phyloP scores from a whole-genome alignment of 2,888 invertebrate genomes.

The Griposia aprilina region DNA sequence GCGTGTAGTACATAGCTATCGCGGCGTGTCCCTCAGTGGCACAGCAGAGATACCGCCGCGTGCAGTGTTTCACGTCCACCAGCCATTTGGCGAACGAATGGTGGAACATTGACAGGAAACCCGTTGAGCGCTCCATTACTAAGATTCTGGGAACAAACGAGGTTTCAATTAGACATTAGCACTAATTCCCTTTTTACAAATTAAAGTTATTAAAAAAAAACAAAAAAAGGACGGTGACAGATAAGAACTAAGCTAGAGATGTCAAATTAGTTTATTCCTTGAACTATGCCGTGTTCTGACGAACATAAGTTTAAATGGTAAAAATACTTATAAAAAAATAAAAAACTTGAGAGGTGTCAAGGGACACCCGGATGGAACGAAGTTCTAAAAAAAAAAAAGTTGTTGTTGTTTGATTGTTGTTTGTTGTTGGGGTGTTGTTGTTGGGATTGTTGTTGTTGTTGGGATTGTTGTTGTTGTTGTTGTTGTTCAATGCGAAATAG shows the following conservation, averaged over 20 bases:
- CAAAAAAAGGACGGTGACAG: not conserved
- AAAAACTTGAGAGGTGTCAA: too few relatives aligned
- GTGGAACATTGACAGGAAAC: constrained; percentile 95
- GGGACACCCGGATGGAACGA: too few relatives aligned
- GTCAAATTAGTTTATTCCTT: not conserved
- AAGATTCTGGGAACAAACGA: constrained; percentile 76
- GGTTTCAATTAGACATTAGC: not conserved
- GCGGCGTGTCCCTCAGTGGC: constrained; percentile 97
- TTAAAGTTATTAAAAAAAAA: too few relatives aligned
- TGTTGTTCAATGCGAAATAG: too few relatives aligned
- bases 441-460: too few relatives aligned
- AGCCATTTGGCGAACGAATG: constrained; percentile 99
- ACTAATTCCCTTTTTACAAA: not conserved
- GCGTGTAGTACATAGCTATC: constrained; percentile 95
- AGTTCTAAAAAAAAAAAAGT: too few relatives aligned
- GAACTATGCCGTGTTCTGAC: not conserved
- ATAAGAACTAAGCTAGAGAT: too few relatives aligned
- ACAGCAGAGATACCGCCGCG: constrained; percentile 97
- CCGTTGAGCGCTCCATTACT: constrained; percentile 90
- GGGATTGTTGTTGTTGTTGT: too few relatives aligned
- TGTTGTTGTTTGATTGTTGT: too few relatives aligned
- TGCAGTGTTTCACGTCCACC: constrained; percentile 99
- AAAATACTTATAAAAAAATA: too few relatives aligned
- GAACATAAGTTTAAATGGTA: too few relatives aligned
- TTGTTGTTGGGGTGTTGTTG: too few relatives aligned